Percentiles rank a stretch among this genome's conserved stretches.
phyloP scores from a whole-genome alignment of 2,113 vertebrate species.

The Gavia stellata region DNA sequence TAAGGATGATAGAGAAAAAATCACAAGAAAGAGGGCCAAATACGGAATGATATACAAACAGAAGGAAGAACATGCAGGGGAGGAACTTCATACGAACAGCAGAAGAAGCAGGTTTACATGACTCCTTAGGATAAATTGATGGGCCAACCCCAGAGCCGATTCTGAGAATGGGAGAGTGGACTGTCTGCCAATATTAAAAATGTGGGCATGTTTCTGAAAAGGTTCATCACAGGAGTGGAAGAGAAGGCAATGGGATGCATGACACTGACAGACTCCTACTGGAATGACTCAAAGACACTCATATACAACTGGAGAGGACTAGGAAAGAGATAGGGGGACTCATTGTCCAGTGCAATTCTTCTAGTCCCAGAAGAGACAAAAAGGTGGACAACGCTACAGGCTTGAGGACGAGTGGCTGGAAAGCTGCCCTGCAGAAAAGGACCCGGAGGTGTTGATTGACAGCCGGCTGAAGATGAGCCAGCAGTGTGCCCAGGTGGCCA shows the following conservation, averaged over 20 bases:
- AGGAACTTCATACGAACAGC: neutral
- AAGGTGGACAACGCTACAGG: fast-evolving
- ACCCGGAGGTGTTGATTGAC: too few relatives aligned
- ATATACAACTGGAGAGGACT: neutral
- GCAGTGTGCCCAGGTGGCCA: too few relatives aligned
- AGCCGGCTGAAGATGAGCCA: too few relatives aligned
- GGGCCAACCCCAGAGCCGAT: neutral
- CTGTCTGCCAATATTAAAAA: neutral
- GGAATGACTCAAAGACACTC: neutral
- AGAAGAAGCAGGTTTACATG: neutral
- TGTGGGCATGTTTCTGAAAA: neutral
- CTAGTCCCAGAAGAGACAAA: neutral
- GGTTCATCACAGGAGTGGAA: neutral
- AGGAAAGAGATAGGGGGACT: neutral
- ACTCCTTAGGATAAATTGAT: neutral
- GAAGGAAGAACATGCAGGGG: neutral
- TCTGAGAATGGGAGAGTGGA: neutral
- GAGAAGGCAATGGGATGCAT: neutral
- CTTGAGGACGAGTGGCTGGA: too few relatives aligned
- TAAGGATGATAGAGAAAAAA: neutral
- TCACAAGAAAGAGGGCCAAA: neutral
- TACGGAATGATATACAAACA: neutral
- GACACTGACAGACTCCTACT: neutral
- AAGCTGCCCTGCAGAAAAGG: too few relatives aligned
- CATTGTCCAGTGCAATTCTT: neutral